These are phyloP conservation scores for Myanophis thanlyinensis DNA, from an alignment of 2,113 vertebrate genomes.

Conservation along the genomic window DNA sequence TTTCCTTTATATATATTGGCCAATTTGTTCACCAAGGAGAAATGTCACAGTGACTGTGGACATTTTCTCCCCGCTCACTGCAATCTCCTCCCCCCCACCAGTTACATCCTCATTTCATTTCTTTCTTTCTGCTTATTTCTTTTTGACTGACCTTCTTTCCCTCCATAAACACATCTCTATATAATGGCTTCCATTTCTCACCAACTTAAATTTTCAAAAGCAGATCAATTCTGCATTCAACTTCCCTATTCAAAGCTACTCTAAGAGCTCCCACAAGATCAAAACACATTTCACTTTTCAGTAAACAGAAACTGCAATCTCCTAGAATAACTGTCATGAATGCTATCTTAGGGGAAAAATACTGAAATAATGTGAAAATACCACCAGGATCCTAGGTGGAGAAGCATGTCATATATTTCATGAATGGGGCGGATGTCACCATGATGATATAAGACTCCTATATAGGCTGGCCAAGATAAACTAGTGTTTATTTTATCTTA, in stretches of 20 bases:
- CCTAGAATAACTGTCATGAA: not conserved
- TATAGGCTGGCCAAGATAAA: not conserved
- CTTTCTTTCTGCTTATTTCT: not conserved
- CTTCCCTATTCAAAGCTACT: not conserved
- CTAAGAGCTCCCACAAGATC: not conserved
- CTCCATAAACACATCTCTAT: not conserved
- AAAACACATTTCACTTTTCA: not conserved
- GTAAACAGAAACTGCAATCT: not conserved
- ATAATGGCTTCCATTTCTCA: not conserved
- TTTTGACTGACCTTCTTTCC: not conserved
- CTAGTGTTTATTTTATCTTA: not conserved
- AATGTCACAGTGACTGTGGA: not conserved
- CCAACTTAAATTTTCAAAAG: not conserved
- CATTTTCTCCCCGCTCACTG: not conserved
- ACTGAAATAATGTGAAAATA: not conserved
- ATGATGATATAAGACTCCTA: not conserved
- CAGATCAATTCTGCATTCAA: not conserved
- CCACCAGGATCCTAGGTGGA: not conserved
- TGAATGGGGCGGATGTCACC: not conserved
- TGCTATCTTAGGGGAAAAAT: not conserved
- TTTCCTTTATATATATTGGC: not conserved
- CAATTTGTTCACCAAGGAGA: not conserved
- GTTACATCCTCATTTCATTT: not conserved
- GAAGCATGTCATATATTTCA: not conserved
- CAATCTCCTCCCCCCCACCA: not conserved